phyloP scores from a whole-genome alignment of 2,113 vertebrate species.

The Mesocricetus auratus region DNA sequence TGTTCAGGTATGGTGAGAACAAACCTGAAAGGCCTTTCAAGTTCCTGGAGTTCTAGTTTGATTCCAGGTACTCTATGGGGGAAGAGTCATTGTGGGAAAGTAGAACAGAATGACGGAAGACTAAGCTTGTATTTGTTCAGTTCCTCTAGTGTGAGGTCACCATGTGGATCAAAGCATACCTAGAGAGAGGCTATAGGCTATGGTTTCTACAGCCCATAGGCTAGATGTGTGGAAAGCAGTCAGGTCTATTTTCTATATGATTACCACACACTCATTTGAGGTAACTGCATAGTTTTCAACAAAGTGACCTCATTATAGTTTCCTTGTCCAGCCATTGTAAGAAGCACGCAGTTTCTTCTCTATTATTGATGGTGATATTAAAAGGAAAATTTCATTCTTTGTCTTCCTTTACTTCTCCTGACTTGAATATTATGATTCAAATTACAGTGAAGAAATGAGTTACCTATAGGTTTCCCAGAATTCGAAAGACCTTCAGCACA shows the following conservation, averaged over 20 bases:
- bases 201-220: neutral
- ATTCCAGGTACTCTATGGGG: neutral
- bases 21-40: neutral
- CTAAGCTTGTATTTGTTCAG: neutral
- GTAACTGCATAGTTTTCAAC: neutral
- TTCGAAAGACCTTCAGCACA: neutral
- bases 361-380: neutral
- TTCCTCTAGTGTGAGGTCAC: neutral
- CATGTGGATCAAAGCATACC: neutral
- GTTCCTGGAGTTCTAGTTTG: neutral
- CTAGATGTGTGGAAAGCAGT: neutral
- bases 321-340: neutral
- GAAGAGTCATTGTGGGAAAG: neutral
- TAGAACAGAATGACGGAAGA: neutral
- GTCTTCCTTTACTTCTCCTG: neutral
- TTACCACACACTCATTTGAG: neutral
- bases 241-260: neutral
- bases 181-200: neutral
- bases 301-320: neutral
- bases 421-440: neutral
- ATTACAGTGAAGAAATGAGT: neutral
- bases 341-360: neutral
- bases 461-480: neutral
- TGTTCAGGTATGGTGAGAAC: neutral
- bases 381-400: neutral